A percentile compares a stretch with the other conserved stretches of the same genome.
Evolutionary conservation across 2,113 vertebrate genomes (phyloP).

Genomic region (Gallinago jamesoni): DNA sequence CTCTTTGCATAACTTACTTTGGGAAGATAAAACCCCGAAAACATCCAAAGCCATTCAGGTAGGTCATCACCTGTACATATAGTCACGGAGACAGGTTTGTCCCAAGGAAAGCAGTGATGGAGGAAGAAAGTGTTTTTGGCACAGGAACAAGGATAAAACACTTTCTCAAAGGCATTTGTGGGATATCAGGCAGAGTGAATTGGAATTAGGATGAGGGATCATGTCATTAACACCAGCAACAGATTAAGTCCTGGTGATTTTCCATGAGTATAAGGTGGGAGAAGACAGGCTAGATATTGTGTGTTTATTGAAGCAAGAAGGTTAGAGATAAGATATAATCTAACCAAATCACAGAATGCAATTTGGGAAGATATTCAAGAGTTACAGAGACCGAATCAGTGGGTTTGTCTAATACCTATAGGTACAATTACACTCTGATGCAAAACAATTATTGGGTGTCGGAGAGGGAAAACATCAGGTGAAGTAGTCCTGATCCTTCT

Average conservation of each 20-base stretch:
- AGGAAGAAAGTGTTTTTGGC: slow-evolving; percentile 62
- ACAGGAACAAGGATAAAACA: slow-evolving; percentile 25
- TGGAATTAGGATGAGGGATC: slow-evolving; percentile 29
- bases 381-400: neutral
- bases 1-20: neutral
- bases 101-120: neutral
- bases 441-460: slow-evolving; percentile 6
- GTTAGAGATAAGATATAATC: slow-evolving; percentile 51
- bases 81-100: neutral
- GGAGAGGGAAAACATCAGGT: neutral
- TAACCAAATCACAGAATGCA: slow-evolving; percentile 41
- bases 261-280: neutral
- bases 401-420: neutral
- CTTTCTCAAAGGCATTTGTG: slow-evolving; percentile 45
- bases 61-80: neutral
- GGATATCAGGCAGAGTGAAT: slow-evolving; percentile 35
- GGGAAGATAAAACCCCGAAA: neutral
- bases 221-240: neutral
- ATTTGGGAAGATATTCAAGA: slow-evolving; percentile 24
- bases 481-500: neutral
- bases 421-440: neutral
- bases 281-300: slow-evolving; percentile 29
- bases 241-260: slow-evolving; percentile 21
- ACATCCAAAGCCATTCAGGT: neutral
- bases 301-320: slow-evolving; percentile 49